These are phyloP conservation scores for Eueremaeus valkanovi DNA, from an alignment of 2,888 invertebrate genomes.

Conservation along the genomic window DNA sequence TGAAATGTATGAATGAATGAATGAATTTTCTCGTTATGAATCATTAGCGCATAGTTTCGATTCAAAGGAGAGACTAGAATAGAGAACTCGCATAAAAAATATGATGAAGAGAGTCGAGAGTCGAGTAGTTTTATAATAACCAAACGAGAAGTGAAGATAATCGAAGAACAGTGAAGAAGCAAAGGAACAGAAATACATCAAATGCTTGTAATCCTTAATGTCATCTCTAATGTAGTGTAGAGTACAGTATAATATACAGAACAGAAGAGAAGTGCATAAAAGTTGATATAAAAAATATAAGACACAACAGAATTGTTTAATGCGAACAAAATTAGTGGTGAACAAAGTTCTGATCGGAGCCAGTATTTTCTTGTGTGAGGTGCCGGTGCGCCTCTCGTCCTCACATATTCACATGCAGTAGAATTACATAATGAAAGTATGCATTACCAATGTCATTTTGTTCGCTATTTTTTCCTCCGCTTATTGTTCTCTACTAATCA, in stretches of 20 bases:
- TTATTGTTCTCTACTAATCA: constrained; percentile 6
- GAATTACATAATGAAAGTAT: background rate
- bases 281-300: background rate
- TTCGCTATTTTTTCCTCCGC: no score
- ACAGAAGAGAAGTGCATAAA: background rate
- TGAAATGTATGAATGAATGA: background rate
- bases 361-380: background rate
- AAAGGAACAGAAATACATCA: no score
- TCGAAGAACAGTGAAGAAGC: no score
- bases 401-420: background rate
- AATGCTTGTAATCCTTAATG: no score
- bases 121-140: background rate
- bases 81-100: background rate
- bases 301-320: background rate
- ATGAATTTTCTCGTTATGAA: background rate
- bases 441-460: background rate
- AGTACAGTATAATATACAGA: background rate
- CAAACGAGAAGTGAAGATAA: background rate
- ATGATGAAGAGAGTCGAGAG: no score
- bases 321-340: no score
- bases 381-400: no score
- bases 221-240: background rate
- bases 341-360: background rate
- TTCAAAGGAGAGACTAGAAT: background rate
- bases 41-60: constrained; percentile 10